phyloP scores from a whole-genome alignment of 2,113 vertebrate species.

The Passer domesticus region DNA sequence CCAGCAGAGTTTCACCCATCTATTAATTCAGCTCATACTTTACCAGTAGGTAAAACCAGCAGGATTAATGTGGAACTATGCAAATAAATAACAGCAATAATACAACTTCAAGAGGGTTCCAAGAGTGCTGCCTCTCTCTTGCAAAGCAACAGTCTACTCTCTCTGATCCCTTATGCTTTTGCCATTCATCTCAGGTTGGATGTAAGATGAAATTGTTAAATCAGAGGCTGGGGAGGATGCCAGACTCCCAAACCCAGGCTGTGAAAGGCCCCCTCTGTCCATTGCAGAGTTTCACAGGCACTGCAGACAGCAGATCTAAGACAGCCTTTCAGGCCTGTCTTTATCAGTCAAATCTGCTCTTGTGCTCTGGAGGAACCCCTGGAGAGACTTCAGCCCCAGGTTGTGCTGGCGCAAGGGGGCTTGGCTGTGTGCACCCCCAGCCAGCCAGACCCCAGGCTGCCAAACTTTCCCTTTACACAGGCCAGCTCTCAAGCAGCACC shows the following conservation, averaged over 20 bases:
- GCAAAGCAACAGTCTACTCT: not conserved
- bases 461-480: not conserved
- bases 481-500: not conserved
- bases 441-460: not conserved
- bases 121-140: not conserved
- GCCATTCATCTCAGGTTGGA: not conserved
- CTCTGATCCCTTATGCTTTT: not conserved
- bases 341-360: conserved; percentile 19
- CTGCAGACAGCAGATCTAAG: conserved; percentile 26
- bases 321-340: conserved; percentile 7
- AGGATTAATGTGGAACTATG: not conserved
- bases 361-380: not conserved
- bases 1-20: not conserved
- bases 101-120: not conserved
- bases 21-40: not conserved
- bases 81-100: not conserved
- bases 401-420: accelerated
- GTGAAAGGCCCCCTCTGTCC: conserved; percentile 50
- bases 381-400: not conserved
- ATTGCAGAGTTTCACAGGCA: not conserved
- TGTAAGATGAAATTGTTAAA: conserved; percentile 16
- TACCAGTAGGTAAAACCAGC: not conserved
- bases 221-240: conserved; percentile 13
- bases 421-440: not conserved
- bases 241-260: not conserved